Conservation (phyloP, 2,888 invertebrate species). For the Heliconius aoede region DNA sequence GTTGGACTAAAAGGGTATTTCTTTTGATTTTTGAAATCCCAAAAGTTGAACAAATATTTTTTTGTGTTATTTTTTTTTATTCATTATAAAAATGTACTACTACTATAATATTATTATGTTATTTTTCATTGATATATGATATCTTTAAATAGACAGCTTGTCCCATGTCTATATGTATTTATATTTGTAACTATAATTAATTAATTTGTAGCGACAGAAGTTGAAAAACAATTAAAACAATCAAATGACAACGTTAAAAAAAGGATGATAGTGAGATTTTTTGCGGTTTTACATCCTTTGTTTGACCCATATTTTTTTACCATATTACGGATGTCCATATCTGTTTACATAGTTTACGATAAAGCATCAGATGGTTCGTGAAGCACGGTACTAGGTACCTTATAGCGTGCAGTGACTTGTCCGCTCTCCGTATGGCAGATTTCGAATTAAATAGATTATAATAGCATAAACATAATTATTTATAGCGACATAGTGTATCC, state of each 20-base stretch:
- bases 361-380: slow-evolving; percentile 65
- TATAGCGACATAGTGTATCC: too few species aligned
- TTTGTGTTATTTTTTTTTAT: too few species aligned
- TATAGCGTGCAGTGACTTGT: slow-evolving; percentile 50
- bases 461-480: slow-evolving; percentile 29
- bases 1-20: slow-evolving; percentile 29
- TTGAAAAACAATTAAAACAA: slow-evolving; percentile 18
- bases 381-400: slow-evolving; percentile 44
- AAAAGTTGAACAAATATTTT: not conserved
- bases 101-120: too few species aligned
- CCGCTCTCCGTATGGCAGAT: slow-evolving; percentile 66
- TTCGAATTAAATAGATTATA: slow-evolving; percentile 47
- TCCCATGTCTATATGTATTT: not conserved
- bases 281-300: slow-evolving; percentile 79
- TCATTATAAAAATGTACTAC: not conserved
- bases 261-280: slow-evolving; percentile 41
- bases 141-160: not conserved
- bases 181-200: not conserved
- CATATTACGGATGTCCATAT: slow-evolving; percentile 73
- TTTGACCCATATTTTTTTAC: slow-evolving; percentile 65
- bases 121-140: not conserved
- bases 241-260: slow-evolving; percentile 13
- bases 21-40: slow-evolving; percentile 34
- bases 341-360: slow-evolving; percentile 62
- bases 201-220: slow-evolving; percentile 26